phyloP scores from a whole-genome alignment of 2,113 vertebrate genomes.

The Microcebus lehilahytsara region DNA sequence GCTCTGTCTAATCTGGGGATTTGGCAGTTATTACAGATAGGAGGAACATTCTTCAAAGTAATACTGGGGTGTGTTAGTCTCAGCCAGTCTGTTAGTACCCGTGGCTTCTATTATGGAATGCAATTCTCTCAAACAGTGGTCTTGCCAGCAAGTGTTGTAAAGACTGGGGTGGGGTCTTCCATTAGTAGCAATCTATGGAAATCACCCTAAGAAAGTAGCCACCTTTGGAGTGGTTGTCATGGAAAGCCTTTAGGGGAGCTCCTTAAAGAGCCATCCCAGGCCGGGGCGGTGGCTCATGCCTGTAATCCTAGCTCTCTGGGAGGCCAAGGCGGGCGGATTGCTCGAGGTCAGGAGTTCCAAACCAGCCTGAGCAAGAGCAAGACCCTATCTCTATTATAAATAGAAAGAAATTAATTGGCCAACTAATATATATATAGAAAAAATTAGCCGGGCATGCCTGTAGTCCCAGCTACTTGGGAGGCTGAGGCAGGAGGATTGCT shows the following conservation, averaged over 20 bases:
- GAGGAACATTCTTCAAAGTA: constrained; percentile 37
- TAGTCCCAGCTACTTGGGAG: no score
- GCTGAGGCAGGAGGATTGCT: no score
- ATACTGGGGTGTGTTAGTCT: background rate
- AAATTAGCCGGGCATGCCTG: no score
- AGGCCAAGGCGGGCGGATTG: no score
- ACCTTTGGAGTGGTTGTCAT: background rate
- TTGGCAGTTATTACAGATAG: background rate
- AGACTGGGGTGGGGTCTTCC: background rate
- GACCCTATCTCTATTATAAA: no score
- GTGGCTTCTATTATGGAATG: background rate
- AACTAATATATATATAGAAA: no score
- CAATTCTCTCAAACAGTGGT: background rate
- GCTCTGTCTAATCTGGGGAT: background rate
- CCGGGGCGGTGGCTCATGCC: no score
- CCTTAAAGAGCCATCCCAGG: background rate
- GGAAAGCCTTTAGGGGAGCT: background rate
- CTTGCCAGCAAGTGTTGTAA: background rate
- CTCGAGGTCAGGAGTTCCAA: no score
- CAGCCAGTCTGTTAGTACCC: background rate
- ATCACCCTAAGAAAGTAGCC: background rate
- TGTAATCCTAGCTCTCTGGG: no score
- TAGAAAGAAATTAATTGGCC: no score
- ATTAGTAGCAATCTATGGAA: background rate
- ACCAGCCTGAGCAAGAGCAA: no score